Evolutionary conservation across 1,140 invertebrate species (phyloP).

Genomic region (Pseudomyrmex sp.): DNA sequence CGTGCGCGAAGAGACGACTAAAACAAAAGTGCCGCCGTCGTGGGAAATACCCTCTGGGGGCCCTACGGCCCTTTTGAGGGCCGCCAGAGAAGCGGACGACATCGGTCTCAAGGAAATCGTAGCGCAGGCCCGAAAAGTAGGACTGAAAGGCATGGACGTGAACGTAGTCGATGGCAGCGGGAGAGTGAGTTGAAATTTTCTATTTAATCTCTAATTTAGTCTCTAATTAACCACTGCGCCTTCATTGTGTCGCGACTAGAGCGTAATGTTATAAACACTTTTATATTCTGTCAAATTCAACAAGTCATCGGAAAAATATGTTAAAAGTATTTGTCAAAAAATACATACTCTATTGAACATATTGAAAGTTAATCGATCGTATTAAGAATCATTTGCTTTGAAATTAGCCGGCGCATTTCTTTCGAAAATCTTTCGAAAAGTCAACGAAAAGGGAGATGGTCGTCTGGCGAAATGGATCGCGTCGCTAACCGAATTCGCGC

Average conservation of each 20-base stretch:
- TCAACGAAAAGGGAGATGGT: neutral
- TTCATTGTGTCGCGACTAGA: too few species aligned
- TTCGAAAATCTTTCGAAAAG: neutral
- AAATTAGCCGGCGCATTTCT: neutral
- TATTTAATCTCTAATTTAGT: slow-evolving; percentile 32
- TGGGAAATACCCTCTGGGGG: slow-evolving; percentile 77
- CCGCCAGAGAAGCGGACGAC: slow-evolving; percentile 82
- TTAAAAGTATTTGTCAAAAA: neutral
- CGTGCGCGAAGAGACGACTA: slow-evolving; percentile 64
- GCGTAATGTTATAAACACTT: too few species aligned
- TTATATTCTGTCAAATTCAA: too few species aligned
- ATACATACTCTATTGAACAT: neutral
- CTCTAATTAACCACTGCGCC: slow-evolving; percentile 9
- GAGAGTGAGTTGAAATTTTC: slow-evolving; percentile 77
- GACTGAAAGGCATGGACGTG: slow-evolving; percentile 77
- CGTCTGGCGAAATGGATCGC: slow-evolving; percentile 22
- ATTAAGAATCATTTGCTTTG: neutral
- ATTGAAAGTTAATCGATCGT: neutral
- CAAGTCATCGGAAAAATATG: too few species aligned
- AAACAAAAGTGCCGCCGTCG: slow-evolving; percentile 75
- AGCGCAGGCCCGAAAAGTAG: slow-evolving; percentile 72
- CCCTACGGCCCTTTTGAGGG: slow-evolving; percentile 80
- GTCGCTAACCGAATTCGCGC: slow-evolving; percentile 35
- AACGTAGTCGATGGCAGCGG: slow-evolving; percentile 82
- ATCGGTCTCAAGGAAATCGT: slow-evolving; percentile 76